Conservation (phyloP, 2,888 invertebrate species). For the Nomada hirtipes region DNA sequence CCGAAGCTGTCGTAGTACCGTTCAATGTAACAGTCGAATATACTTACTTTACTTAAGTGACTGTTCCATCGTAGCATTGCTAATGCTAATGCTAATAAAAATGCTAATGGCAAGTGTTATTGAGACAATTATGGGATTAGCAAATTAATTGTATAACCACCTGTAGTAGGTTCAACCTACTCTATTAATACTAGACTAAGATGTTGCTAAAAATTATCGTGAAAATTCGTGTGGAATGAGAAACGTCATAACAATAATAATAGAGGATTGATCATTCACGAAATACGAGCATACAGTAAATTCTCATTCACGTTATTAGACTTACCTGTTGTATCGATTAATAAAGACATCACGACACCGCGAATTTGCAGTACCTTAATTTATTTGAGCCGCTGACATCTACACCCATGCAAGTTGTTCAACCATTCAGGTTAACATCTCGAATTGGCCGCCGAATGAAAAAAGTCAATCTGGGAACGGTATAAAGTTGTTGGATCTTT, state of each 20-base stretch:
- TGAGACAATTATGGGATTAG: background rate
- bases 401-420: background rate
- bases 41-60: no score
- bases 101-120: background rate
- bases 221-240: background rate
- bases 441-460: background rate
- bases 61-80: background rate
- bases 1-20: background rate
- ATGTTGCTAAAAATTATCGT: background rate
- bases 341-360: slow-evolving; percentile 12
- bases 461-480: background rate
- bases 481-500: background rate
- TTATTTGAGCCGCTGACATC: background rate
- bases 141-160: background rate
- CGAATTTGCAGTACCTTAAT: background rate
- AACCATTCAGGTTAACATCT: background rate
- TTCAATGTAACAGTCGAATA: slow-evolving; percentile 2
- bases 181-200: background rate
- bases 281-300: slow-evolving; percentile 1
- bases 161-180: background rate
- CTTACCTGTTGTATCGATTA: slow-evolving; percentile 15
- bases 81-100: no score
- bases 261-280: slow-evolving; percentile 9
- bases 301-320: slow-evolving; percentile 8
- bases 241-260: background rate